Base-by-base conservation (phyloP, 2,888 invertebrate genomes). In the Ornithoptera alexandrae region DNA sequence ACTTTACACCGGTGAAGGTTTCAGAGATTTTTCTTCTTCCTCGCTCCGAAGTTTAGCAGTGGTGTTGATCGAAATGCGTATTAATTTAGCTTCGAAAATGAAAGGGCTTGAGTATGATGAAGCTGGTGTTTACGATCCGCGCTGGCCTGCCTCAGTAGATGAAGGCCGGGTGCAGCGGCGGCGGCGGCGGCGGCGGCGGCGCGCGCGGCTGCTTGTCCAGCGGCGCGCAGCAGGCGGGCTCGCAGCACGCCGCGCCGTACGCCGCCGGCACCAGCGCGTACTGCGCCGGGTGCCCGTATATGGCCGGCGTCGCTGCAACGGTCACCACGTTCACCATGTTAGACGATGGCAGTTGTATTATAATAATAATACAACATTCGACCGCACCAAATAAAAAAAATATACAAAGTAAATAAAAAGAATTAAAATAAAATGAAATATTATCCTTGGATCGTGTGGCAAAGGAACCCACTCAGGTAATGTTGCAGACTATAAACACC, bases 101-200 rank as follows among this genome's bases (percentile, higher is more conserved):
- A 63, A 58, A 30, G 18, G 46, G 63, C 1, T 59, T 62, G 56
- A 67, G 58, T 42, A 57, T 36, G 20, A 46, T 15, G 68, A 68
- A 60, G 62, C 60, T 64, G 74, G 76, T 72, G 65, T 74, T 74
- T 73, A 65, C 71, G 73, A 71, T 60, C 18, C 39, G 61, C 5
- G 39, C 50, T 60, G 39, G 56, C 72, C 71, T 60, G 20, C 12
- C 59, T 79, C 85, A 92, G 81, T 92, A 92, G 71, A 92, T 92
- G 80, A 91, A 92, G 0, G 92, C 92, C 1, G 92, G 92, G 72
- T 92, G 92, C 1, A 92, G 81, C 24, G 46, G 89, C 0, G 89
- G 88, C 5, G 86, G 89, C 1, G 90, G 81, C n/a, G 57, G 89
- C 0, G 89, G 89, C 5, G 86, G 89, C 1, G 90, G 87, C 1